Conservation (phyloP, 2,888 invertebrate genomes). For the Pasiphila rectangulata region DNA sequence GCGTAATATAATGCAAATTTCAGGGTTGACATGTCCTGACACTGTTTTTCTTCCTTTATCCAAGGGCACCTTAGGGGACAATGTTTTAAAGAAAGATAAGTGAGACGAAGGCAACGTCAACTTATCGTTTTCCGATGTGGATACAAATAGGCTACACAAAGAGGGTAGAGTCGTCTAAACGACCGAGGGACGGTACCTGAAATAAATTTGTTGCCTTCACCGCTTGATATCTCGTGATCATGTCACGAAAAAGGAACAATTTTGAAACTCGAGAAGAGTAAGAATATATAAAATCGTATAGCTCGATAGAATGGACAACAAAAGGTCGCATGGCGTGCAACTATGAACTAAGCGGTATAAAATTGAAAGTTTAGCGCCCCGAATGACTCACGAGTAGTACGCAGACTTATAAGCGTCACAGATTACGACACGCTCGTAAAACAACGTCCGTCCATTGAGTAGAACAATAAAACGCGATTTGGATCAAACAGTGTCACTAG, state of each 20-base stretch:
- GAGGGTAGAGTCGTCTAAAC: constrained; percentile 34
- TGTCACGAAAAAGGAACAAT: constrained; percentile 5
- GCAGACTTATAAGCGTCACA: constrained; percentile 65
- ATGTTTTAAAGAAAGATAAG: constrained; percentile 69
- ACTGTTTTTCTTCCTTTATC: constrained; percentile 57
- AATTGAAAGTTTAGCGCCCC: constrained; percentile 62
- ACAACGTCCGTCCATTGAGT: constrained; percentile 72
- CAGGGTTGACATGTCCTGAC: constrained; percentile 48
- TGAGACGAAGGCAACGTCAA: constrained; percentile 44
- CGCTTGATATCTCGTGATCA: constrained; percentile 16
- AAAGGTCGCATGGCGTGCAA: constrained; percentile 7
- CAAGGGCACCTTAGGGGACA: constrained; percentile 61
- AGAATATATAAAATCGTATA: neutral
- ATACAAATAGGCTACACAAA: constrained; percentile 32
- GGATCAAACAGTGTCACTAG: constrained; percentile 78
- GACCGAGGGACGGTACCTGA: constrained; percentile 35
- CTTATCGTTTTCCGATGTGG: constrained; percentile 45
- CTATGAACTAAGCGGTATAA: constrained; percentile 38
- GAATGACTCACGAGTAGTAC: constrained; percentile 63
- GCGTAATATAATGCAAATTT: constrained; percentile 68
- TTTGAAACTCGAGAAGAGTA: constrained; percentile 4
- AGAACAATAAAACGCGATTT: constrained; percentile 77
- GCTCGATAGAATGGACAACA: neutral
- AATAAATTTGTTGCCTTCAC: constrained; percentile 18
- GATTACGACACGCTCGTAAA: constrained; percentile 75